These are phyloP conservation scores for Tetropium fuscum DNA, from an alignment of 2,888 invertebrate species.

Conservation along the genomic window DNA sequence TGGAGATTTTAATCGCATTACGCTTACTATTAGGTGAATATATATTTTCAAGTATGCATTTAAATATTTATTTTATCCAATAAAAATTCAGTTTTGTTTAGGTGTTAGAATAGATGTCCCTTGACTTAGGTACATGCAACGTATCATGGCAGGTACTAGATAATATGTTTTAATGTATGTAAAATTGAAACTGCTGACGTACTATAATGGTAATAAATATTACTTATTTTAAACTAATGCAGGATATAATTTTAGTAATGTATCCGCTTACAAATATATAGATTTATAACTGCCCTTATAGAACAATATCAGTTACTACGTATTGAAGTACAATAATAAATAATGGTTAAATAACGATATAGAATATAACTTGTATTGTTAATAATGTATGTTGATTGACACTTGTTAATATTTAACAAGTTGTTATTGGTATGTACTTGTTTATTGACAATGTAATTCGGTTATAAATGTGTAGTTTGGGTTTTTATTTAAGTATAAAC, in stretches of 20 bases:
- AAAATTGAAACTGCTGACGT: slow-evolving; percentile 26
- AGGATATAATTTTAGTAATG: slow-evolving; percentile 21
- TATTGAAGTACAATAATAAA: slow-evolving; percentile 43
- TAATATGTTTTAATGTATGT: slow-evolving; percentile 17
- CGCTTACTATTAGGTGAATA: slow-evolving; percentile 23
- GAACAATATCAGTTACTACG: slow-evolving; percentile 49
- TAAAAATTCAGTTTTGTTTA: slow-evolving; percentile 41
- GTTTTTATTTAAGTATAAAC: background rate
- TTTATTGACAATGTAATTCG: slow-evolving; percentile 13
- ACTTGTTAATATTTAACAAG: slow-evolving; percentile 21
- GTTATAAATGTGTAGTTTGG: slow-evolving; percentile 9
- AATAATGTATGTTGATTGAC: background rate
- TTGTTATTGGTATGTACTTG: background rate
- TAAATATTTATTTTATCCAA: slow-evolving; percentile 14
- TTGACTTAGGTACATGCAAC: slow-evolving; percentile 1
- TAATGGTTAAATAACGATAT: slow-evolving; percentile 10
- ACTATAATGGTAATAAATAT: slow-evolving; percentile 26
- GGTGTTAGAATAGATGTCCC: slow-evolving; percentile 41
- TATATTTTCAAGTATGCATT: slow-evolving; percentile 19
- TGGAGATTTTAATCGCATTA: slow-evolving; percentile 13
- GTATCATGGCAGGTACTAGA: slow-evolving; percentile 19
- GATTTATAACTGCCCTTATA: slow-evolving; percentile 49
- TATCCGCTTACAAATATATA: slow-evolving; percentile 31
- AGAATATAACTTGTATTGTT: slow-evolving; percentile 3
- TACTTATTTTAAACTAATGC: slow-evolving; percentile 10